phyloP scores from a whole-genome alignment of 2,888 invertebrate species.

The Pristionchus arcanus region DNA sequence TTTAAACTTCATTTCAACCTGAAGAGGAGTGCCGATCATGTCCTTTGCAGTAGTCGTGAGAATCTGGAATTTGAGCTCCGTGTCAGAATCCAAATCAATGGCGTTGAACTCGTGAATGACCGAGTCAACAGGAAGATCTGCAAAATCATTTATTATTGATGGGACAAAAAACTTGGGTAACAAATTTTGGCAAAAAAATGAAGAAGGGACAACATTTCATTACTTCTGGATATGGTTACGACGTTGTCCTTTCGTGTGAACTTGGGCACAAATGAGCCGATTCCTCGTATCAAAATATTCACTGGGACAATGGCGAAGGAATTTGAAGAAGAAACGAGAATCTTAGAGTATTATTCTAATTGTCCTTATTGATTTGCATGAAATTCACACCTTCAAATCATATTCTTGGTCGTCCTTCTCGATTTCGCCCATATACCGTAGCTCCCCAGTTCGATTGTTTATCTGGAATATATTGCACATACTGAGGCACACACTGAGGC shows the following conservation, averaged over 20 bases:
- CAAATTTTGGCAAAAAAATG: not conserved
- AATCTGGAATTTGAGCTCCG: conserved; percentile 5
- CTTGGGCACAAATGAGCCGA: conserved; percentile 48
- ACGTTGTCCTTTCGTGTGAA: conserved; percentile 30
- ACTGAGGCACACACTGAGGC: no score
- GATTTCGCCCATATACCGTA: conserved; percentile 42
- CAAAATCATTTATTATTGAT: not conserved
- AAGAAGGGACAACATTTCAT: not conserved
- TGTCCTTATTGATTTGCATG: not conserved
- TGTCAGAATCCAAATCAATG: conserved; percentile 27
- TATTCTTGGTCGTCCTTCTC: conserved; percentile 42
- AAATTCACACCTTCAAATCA: conserved; percentile 34
- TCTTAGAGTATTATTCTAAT: not conserved
- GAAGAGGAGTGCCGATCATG: conserved; percentile 50
- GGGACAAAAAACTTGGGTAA: not conserved
- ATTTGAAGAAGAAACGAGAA: not conserved
- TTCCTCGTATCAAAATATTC: conserved; percentile 20
- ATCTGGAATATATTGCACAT: conserved; percentile 14
- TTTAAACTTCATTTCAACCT: not conserved
- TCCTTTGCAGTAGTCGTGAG: conserved; percentile 40
- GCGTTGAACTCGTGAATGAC: conserved; percentile 39
- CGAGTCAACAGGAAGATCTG: conserved; percentile 37
- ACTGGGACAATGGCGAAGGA: conserved; percentile 30
- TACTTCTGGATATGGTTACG: not conserved
- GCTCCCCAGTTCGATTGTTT: conserved; percentile 40